These are phyloP conservation scores for Caenorhabditis angaria DNA, from an alignment of 2,888 invertebrate species.

Conservation along the genomic window DNA sequence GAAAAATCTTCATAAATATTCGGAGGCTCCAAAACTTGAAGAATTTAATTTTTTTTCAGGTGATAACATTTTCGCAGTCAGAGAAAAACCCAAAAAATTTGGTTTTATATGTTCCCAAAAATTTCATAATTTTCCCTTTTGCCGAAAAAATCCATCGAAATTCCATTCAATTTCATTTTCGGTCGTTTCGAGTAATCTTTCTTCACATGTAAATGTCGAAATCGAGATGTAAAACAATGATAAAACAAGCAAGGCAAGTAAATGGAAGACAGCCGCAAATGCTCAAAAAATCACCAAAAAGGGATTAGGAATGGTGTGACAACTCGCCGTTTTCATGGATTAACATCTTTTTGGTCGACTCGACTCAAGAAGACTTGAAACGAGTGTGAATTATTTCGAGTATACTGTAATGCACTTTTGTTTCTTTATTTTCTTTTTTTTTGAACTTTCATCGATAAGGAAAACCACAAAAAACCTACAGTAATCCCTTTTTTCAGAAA, in stretches of 20 bases:
- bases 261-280: not conserved
- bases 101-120: too few species aligned
- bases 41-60: too few species aligned
- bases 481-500: not conserved
- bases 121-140: not conserved
- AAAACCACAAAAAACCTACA: too few species aligned
- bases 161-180: too few species aligned
- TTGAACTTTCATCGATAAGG: too few species aligned
- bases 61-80: too few species aligned
- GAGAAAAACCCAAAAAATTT: too few species aligned
- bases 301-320: conserved; percentile 7
- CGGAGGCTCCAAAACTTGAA: not conserved
- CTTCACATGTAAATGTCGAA: conserved; percentile 1
- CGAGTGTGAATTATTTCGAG: conserved; percentile 1
- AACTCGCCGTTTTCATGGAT: conserved; percentile 5
- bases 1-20: not conserved
- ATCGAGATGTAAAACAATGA: conserved; percentile 5
- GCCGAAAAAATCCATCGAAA: not conserved
- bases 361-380: not conserved
- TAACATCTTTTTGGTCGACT: not conserved
- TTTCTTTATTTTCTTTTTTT: too few species aligned
- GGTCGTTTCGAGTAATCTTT: not conserved
- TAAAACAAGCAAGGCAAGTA: too few species aligned
- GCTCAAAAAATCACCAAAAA: conserved; percentile 3
- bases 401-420: not conserved